Evolutionary conservation across 2,888 invertebrate genomes (phyloP), one percentile per base, ranked within the genome.

Genomic region (Odontomyia ornata): DNA sequence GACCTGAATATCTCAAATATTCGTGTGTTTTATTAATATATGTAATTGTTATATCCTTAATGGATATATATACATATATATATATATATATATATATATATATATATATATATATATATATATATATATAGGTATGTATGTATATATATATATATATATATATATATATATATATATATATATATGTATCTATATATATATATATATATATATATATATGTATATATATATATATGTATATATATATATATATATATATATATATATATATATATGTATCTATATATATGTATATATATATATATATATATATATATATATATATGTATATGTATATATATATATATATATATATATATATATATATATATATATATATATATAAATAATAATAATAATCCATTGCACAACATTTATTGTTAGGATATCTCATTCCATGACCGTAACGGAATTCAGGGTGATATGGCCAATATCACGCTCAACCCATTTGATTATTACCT

Each of bases 1-100:
- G n/a, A n/a, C n/a, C n/a, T n/a, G n/a, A n/a, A n/a, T n/a, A n/a
- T n/a, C n/a, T n/a, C n/a, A n/a, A n/a, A n/a, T n/a, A n/a, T n/a
- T n/a, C n/a, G n/a, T n/a, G 4, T 52, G 46, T 56, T 52, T 52
- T 23, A 23, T n/a, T 23, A 2, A 65, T 18, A 57, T 56, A 69
- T 25, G 46, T 36, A 27, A 47, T 27, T 25, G 36, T 72, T 27
- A 62, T 57, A 27, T 47, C 21, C 46, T 28, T 52, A 28, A 57
- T 77, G 36, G 28, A 73, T 28, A 75, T 64, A 65, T 27, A 21
- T 27, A 27, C 21, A 62, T 21, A 62, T 62, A 27, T 62, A 27
- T 21, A 9, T 62, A 62, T 62, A 15, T 77, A 57, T 28, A 15
- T 52, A 52, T 52, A 4, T 52, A 52, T 52, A 15, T 52, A 52